Evolutionary conservation across 2,113 vertebrate species (phyloP).

Genomic region (Glaucidium brasilianum): DNA sequence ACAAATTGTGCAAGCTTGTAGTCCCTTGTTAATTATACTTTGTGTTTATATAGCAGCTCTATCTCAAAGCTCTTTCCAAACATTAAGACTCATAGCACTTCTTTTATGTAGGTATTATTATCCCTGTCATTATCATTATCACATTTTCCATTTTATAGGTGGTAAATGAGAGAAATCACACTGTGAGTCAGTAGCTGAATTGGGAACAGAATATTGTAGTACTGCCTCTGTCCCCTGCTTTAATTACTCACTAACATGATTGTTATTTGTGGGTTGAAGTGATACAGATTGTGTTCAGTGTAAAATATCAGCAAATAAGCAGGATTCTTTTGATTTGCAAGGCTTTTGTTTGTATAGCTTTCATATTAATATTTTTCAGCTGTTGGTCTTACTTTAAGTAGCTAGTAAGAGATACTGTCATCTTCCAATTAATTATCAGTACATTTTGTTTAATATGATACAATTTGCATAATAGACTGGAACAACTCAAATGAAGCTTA

Average conservation of each 20-base stretch:
- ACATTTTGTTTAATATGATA: neutral
- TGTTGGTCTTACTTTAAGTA: neutral
- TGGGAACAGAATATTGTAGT: conserved; percentile 23
- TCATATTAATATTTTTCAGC: neutral
- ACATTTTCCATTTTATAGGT: conserved; percentile 52
- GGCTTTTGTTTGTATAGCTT: neutral
- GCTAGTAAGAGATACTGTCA: neutral
- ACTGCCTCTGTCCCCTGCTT: conserved; percentile 13
- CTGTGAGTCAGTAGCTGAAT: conserved; percentile 35
- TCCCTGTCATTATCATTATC: conserved; percentile 35
- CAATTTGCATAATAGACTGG: neutral
- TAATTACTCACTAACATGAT: conserved; percentile 6
- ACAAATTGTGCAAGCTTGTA: neutral
- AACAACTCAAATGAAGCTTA: neutral
- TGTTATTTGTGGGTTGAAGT: conserved; percentile 8
- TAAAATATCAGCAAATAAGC: neutral
- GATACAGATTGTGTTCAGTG: neutral
- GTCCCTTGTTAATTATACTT: conserved; percentile 21
- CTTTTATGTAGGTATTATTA: conserved; percentile 57
- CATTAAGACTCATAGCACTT: conserved; percentile 12
- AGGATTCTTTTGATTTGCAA: neutral
- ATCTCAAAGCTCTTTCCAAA: conserved; percentile 31
- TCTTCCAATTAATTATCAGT: neutral
- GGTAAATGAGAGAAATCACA: conserved; percentile 49
- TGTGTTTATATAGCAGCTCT: conserved; percentile 6